Conservation (phyloP, 2,797 vertebrate genomes). For the Anolis apletophallus region DNA sequence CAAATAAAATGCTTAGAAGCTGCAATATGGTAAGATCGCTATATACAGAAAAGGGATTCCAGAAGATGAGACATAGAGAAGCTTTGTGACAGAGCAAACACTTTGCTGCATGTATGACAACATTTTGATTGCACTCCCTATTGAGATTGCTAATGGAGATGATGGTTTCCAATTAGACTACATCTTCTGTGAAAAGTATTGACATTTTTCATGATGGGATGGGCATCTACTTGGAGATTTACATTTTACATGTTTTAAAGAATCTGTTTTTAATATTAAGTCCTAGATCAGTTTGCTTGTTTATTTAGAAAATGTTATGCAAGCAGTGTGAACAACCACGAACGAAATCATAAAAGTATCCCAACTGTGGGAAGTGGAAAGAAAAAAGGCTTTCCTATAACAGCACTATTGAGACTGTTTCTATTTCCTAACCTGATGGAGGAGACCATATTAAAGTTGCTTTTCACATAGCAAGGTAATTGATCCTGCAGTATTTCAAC, state of each 20-base stretch:
- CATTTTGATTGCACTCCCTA: background rate
- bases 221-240: background rate
- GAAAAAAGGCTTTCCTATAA: background rate
- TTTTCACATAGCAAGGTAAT: background rate
- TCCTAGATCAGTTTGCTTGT: background rate
- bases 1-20: background rate
- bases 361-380: background rate
- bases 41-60: background rate
- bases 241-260: background rate
- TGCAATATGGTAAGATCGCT: background rate
- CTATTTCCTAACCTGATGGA: background rate
- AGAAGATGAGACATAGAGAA: background rate
- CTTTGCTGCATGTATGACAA: background rate
- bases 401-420: background rate
- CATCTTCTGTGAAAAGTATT: background rate
- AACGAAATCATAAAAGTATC: background rate
- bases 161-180: background rate
- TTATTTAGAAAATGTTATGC: background rate
- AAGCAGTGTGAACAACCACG: background rate
- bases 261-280: background rate
- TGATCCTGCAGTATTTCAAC: conserved; percentile 3
- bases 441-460: conserved; percentile 9
- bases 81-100: background rate
- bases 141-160: too few species aligned
- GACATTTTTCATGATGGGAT: background rate